These are phyloP conservation scores for Zapus hudsonius DNA, from an alignment of 2,113 vertebrate species.

Conservation along the genomic window DNA sequence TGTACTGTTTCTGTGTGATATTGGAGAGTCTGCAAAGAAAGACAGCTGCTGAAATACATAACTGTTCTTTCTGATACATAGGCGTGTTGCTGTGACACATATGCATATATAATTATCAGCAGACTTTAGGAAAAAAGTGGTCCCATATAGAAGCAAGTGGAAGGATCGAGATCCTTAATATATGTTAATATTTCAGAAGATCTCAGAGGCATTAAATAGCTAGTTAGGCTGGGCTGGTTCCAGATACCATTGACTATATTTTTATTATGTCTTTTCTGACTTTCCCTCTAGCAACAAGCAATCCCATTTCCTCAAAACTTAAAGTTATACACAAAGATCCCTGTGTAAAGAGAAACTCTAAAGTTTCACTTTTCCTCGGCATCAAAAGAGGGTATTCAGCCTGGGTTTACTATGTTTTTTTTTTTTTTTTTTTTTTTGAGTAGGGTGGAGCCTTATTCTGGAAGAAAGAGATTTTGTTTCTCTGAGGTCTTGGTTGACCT, in stretches of 20 bases:
- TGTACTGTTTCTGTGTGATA: not conserved
- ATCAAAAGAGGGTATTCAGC: constrained; percentile 13
- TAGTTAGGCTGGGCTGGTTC: not conserved
- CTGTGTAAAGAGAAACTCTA: not conserved
- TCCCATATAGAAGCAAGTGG: not conserved
- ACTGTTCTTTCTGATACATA: not conserved
- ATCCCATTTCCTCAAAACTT: constrained; percentile 31
- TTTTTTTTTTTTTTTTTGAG: too few species aligned
- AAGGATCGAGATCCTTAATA: not conserved
- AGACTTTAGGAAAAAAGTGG: not conserved
- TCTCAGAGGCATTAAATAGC: not conserved
- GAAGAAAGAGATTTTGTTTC: constrained; percentile 47
- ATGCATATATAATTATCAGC: not conserved
- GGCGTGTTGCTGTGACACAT: not conserved
- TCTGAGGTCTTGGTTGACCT: not conserved
- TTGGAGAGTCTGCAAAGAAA: not conserved
- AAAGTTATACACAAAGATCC: constrained; percentile 7
- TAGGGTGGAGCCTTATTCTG: not conserved
- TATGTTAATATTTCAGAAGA: not conserved
- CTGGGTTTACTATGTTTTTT: not conserved
- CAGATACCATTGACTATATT: not conserved
- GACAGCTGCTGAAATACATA: not conserved
- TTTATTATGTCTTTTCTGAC: not conserved
- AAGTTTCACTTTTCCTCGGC: not conserved
- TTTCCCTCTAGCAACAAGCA: not conserved